phyloP scores from a whole-genome alignment of 2,113 vertebrate genomes.

The Platysteira castanea region DNA sequence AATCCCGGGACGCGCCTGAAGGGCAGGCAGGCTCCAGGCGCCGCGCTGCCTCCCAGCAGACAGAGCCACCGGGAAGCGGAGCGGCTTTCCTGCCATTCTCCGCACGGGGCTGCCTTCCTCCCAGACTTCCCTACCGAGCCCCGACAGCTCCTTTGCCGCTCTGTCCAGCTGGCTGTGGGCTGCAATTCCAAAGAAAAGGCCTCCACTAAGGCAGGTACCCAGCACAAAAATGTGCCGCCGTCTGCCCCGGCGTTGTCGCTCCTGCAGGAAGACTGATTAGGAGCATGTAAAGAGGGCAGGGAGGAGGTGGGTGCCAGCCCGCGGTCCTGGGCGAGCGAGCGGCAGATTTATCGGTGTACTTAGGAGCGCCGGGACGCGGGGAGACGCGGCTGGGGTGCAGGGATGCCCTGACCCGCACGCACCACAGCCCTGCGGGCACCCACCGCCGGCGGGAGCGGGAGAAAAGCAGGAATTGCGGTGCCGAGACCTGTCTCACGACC shows the following conservation, averaged over 20 bases:
- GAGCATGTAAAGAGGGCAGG: background rate
- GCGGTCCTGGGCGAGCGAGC: background rate
- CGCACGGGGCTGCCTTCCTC: constrained; percentile 69
- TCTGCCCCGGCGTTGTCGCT: background rate
- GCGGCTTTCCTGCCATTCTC: constrained; percentile 89
- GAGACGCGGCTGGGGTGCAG: background rate
- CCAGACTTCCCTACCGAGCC: constrained; percentile 64
- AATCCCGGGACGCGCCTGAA: constrained; percentile 80
- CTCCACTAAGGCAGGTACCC: background rate
- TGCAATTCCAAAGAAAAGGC: constrained; percentile 38
- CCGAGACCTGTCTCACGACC: background rate
- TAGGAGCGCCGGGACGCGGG: background rate
- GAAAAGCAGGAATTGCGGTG: background rate
- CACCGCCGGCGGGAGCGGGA: background rate
- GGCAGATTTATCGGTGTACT: background rate
- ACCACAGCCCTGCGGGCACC: background rate
- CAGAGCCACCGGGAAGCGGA: constrained; percentile 79
- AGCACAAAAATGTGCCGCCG: constrained; percentile 3
- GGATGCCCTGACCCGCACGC: background rate
- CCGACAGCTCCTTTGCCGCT: constrained; percentile 27
- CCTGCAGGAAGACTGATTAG: constrained; percentile 76
- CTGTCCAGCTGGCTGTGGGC: background rate
- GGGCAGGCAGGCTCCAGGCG: constrained; percentile 81
- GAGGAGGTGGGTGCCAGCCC: constrained; percentile 29
- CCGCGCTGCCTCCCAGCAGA: constrained; percentile 69